phyloP scores from a whole-genome alignment of 2,113 vertebrate species.

The Scatophagus argus region DNA sequence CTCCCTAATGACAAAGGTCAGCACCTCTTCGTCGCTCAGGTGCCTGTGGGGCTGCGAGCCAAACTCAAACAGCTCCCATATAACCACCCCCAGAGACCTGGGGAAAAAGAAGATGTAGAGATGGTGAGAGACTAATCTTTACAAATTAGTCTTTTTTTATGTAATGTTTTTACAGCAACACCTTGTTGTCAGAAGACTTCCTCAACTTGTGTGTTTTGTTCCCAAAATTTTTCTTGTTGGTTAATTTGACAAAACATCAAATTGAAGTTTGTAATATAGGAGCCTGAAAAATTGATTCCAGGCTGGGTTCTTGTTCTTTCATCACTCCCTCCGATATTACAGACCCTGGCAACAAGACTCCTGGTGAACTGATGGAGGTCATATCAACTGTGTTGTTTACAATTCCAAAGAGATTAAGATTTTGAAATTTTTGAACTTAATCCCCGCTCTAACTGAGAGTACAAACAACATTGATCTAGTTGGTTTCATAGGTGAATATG shows the following conservation, averaged over 20 bases:
- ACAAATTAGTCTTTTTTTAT: slow-evolving; percentile 21
- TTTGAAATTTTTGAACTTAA: not conserved
- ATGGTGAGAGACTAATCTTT: slow-evolving; percentile 4
- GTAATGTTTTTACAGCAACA: slow-evolving; percentile 23
- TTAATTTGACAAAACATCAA: slow-evolving; percentile 19
- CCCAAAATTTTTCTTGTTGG: slow-evolving; percentile 10
- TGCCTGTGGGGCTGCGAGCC: slow-evolving; percentile 93
- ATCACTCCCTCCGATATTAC: slow-evolving; percentile 4
- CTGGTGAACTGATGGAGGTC: slow-evolving; percentile 9
- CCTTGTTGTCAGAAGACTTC: not conserved
- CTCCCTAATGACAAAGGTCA: slow-evolving; percentile 93
- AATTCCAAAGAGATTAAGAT: not conserved
- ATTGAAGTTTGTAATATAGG: not conserved
- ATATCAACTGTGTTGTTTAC: not conserved
- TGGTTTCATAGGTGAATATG: not conserved
- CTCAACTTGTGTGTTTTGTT: not conserved
- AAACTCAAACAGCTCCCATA: slow-evolving; percentile 96
- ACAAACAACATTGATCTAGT: not conserved
- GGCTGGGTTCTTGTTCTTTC: not conserved
- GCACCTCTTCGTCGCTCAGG: slow-evolving; percentile 91
- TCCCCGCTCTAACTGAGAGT: not conserved
- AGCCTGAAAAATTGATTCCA: slow-evolving; percentile 7
- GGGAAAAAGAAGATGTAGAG: slow-evolving; percentile 9
- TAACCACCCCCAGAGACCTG: slow-evolving; percentile 94
- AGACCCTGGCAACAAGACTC: not conserved